phyloP scores from a whole-genome alignment of 2,888 invertebrate genomes.

The Timandra comae region DNA sequence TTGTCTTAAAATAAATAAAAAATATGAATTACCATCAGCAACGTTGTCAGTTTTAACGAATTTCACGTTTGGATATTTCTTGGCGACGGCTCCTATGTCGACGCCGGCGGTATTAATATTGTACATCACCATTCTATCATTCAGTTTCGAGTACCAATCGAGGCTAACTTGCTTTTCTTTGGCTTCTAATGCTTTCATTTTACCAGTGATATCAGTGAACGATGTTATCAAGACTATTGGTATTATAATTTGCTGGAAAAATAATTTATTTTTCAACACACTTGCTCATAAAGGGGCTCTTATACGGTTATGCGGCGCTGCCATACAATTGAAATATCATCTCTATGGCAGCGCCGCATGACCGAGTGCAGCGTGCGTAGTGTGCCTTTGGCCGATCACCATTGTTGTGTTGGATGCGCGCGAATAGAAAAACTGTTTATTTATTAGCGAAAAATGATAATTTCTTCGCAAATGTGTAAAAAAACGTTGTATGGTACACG shows the following conservation, averaged over 20 bases:
- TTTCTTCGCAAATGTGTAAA: too few relatives aligned
- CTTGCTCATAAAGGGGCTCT: too few relatives aligned
- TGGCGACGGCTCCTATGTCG: constrained; percentile 10
- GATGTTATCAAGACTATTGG: constrained; percentile 31
- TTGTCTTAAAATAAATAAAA: neutral
- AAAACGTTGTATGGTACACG: too few relatives aligned
- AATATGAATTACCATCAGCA: constrained; percentile 24
- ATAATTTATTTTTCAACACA: too few relatives aligned
- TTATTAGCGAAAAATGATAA: too few relatives aligned
- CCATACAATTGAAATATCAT: too few relatives aligned
- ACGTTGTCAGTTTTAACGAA: constrained; percentile 25
- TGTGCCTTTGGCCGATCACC: too few relatives aligned
- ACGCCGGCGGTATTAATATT: constrained; percentile 10
- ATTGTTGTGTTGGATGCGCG: too few relatives aligned
- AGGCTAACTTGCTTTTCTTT: constrained; percentile 24
- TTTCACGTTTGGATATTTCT: constrained; percentile 20
- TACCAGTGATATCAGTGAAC: constrained; percentile 26
- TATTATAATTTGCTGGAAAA: constrained; percentile 43
- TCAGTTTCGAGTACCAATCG: constrained; percentile 29
- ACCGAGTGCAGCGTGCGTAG: neutral
- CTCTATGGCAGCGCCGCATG: neutral
- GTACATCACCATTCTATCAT: constrained; percentile 29
- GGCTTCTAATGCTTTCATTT: neutral
- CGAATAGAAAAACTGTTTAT: too few relatives aligned
- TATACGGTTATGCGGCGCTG: too few relatives aligned